Evolutionary conservation across 2,113 vertebrate species (phyloP).

Genomic region (Podiceps cristatus): DNA sequence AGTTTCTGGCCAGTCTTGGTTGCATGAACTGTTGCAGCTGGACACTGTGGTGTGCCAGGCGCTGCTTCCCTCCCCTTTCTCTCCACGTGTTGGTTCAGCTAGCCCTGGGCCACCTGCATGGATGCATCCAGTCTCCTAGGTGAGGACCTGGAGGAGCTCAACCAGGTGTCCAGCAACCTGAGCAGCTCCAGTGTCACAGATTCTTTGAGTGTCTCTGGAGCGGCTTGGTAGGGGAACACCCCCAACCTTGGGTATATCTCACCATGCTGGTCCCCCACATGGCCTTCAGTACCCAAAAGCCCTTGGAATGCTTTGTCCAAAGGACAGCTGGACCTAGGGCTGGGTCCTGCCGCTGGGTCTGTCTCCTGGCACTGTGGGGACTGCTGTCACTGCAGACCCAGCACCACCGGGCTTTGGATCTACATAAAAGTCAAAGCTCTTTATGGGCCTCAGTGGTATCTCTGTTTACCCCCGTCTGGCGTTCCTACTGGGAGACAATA

Average conservation of each 20-base stretch:
- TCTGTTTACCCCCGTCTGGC: background rate
- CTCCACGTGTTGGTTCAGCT: background rate
- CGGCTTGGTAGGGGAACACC: background rate
- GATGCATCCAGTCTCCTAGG: background rate
- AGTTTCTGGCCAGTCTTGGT: background rate
- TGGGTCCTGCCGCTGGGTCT: background rate
- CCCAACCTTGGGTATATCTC: background rate
- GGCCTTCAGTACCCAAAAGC: background rate
- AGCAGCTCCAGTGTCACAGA: background rate
- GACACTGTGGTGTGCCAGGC: background rate
- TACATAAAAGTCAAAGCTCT: background rate
- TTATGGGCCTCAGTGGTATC: accelerated
- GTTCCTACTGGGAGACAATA: background rate
- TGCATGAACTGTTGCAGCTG: background rate
- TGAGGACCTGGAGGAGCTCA: background rate
- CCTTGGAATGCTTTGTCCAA: background rate
- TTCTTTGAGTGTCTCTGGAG: background rate
- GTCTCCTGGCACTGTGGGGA: background rate
- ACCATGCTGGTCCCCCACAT: accelerated
- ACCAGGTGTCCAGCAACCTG: background rate
- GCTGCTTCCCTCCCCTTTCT: background rate
- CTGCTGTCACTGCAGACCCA: background rate
- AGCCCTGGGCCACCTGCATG: background rate
- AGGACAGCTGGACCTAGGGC: background rate
- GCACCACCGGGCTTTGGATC: background rate